phyloP scores from a whole-genome alignment of 2,113 vertebrate species.

The Leuciscus idus region DNA sequence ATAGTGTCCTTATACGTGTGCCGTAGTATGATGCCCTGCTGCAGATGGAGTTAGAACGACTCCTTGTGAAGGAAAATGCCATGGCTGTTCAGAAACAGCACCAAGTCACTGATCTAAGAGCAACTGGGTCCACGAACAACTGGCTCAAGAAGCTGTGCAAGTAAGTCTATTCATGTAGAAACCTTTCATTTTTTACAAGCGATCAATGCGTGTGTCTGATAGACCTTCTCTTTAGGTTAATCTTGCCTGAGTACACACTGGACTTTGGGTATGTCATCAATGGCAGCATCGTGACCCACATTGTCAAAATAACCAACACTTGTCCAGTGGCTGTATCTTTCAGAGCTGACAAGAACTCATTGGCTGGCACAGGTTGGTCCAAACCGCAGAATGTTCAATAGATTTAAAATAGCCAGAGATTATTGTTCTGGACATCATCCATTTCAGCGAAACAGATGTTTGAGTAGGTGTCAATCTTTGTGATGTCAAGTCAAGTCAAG shows the following conservation, averaged over 20 bases:
- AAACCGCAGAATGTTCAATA: background rate
- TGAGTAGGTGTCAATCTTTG: background rate
- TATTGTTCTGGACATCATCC: background rate
- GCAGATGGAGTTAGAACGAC: constrained; percentile 78
- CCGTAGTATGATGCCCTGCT: constrained; percentile 70
- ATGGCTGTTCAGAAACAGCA: constrained; percentile 57
- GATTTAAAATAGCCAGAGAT: background rate
- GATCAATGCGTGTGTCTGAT: background rate
- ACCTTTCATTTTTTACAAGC: background rate
- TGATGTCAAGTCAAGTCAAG: too few relatives aligned
- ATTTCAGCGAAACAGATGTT: background rate
- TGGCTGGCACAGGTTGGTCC: constrained; percentile 76
- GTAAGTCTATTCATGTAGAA: constrained; percentile 61
- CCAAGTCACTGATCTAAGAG: constrained; percentile 1
- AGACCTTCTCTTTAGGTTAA: constrained; percentile 69
- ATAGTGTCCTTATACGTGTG: background rate
- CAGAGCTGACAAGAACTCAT: constrained; percentile 58
- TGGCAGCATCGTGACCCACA: constrained; percentile 63
- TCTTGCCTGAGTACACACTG: constrained; percentile 80
- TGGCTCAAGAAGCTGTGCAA: constrained; percentile 66
- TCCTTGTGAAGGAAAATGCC: constrained; percentile 72
- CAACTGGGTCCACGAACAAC: constrained; percentile 47
- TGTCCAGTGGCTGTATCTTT: constrained; percentile 75
- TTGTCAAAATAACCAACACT: constrained; percentile 79
- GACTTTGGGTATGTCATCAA: constrained; percentile 79